Evolutionary conservation across 2,797 vertebrate genomes (phyloP).

Genomic region (Momotus momota): DNA sequence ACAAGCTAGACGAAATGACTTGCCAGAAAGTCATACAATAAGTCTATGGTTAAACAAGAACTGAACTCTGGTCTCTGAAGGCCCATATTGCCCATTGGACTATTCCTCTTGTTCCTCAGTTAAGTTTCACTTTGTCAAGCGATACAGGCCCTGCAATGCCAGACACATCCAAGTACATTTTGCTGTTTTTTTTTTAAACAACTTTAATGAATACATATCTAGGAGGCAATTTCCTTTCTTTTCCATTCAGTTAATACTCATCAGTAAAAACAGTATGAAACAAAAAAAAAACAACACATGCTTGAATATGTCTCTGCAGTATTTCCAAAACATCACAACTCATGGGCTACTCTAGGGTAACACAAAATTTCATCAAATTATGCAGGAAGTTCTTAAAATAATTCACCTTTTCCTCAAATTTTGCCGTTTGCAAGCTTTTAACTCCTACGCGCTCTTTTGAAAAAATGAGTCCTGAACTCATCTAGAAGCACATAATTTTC

Average conservation of each 20-base stretch:
- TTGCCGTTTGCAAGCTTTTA: background rate
- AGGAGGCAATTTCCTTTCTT: background rate
- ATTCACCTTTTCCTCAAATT: background rate
- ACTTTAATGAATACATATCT: background rate
- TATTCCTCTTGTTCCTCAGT: background rate
- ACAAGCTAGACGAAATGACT: background rate
- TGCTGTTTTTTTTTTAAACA: background rate
- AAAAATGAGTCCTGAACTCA: background rate
- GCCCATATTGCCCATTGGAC: background rate
- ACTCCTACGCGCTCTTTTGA: background rate
- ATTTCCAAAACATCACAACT: background rate
- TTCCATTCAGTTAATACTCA: background rate
- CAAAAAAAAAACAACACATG: background rate
- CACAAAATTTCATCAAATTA: background rate
- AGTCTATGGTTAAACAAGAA: background rate
- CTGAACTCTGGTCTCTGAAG: background rate
- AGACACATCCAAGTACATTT: background rate
- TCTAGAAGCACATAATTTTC: background rate
- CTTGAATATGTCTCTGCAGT: background rate
- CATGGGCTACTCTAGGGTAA: background rate
- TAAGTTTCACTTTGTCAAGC: background rate
- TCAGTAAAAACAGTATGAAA: background rate
- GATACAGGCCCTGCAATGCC: background rate
- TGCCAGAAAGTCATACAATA: conserved; percentile 5
- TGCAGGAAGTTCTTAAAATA: background rate